Percentiles rank a stretch among this genome's conserved stretches.
phyloP scores from a whole-genome alignment of 2,113 vertebrate species.

The Gnathonemus longibarbis region DNA sequence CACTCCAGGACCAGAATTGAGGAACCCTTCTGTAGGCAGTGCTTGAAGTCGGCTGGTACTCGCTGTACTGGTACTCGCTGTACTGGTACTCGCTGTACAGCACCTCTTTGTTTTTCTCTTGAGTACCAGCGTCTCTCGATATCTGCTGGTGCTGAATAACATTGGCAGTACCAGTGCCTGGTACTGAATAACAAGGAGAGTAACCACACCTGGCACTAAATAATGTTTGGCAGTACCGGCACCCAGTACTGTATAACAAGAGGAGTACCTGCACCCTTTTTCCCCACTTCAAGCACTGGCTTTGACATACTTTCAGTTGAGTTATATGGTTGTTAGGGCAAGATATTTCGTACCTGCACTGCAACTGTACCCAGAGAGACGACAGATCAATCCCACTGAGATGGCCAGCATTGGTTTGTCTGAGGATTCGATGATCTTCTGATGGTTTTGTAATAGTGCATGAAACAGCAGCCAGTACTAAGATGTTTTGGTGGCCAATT shows the following conservation, averaged over 20 bases:
- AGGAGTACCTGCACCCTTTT: not conserved
- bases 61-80: not conserved
- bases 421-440: not conserved
- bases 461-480: not conserved
- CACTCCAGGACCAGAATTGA: not conserved
- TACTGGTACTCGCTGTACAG: not conserved
- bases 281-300: not conserved
- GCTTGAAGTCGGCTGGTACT: not conserved
- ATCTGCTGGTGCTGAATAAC: not conserved
- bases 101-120: not conserved
- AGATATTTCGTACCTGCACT: constrained; percentile 21
- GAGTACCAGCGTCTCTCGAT: not conserved
- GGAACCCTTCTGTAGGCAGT: not conserved
- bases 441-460: not conserved
- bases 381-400: not conserved
- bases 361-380: constrained; percentile 33
- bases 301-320: not conserved
- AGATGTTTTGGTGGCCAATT: not conserved
- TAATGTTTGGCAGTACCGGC: not conserved
- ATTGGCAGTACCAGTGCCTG: not conserved
- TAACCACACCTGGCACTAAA: not conserved
- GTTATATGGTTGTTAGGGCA: constrained; percentile 26
- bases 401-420: not conserved
- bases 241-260: not conserved
- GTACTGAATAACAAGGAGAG: not conserved